A percentile compares a stretch with the other conserved stretches of the same genome.
phyloP scores from a whole-genome alignment of 2,113 vertebrate species.

The Etia nguti region DNA sequence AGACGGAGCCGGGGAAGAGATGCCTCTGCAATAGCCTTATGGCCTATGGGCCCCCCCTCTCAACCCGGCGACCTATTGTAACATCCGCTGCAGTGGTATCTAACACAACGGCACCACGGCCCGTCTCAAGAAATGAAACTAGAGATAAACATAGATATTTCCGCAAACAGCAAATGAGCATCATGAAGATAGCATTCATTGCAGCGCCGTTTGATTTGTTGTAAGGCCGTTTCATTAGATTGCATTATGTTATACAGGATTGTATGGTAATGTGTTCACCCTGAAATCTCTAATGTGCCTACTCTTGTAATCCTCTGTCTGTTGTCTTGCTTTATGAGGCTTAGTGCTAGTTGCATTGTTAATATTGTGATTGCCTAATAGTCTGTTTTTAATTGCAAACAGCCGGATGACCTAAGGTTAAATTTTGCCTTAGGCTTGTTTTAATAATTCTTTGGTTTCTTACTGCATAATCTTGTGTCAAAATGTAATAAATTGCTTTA shows the following conservation, averaged over 20 bases:
- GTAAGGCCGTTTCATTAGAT: not conserved
- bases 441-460: not conserved
- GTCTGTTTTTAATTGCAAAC: not conserved
- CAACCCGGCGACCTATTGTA: not conserved
- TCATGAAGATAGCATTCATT: not conserved
- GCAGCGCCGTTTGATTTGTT: not conserved
- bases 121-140: not conserved
- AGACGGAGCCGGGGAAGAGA: not conserved
- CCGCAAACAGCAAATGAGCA: not conserved
- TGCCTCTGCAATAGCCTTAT: not conserved
- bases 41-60: not conserved
- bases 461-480: not conserved
- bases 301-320: not conserved
- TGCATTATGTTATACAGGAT: not conserved
- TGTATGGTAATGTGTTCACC: not conserved
- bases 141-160: not conserved
- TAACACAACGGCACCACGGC: not conserved
- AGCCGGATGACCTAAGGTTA: not conserved
- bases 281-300: not conserved
- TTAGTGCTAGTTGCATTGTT: not conserved
- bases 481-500: not conserved
- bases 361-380: not conserved
- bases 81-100: not conserved
- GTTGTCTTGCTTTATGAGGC: not conserved
- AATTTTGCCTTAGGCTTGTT: not conserved